A percentile compares a stretch with the other conserved stretches of the same genome.
Evolutionary conservation across 2,888 invertebrate species (phyloP).

Genomic region (Nasonia oneida): DNA sequence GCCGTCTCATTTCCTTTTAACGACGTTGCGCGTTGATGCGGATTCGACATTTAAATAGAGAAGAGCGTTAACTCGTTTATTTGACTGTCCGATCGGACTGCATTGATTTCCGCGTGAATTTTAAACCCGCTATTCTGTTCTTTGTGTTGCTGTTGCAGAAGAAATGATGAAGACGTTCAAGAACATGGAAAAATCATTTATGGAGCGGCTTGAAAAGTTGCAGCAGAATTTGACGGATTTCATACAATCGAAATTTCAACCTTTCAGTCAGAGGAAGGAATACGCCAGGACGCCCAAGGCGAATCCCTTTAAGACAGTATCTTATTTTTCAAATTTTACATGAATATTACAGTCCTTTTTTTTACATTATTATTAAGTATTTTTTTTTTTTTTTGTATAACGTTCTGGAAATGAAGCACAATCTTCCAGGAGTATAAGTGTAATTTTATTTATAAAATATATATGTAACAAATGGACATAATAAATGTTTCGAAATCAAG

Average conservation of each 20-base stretch:
- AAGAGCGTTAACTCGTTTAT: background rate
- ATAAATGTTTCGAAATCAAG: conserved; percentile 6
- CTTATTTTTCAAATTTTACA: conserved; percentile 44
- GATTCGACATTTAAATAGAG: background rate
- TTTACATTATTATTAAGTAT: too few species aligned
- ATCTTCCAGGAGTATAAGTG: conserved; percentile 19
- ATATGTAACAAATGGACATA: conserved; percentile 27
- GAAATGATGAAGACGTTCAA: conserved; percentile 68
- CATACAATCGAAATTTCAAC: conserved; percentile 33
- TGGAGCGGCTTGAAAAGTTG: conserved; percentile 66
- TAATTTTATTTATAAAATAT: conserved; percentile 46
- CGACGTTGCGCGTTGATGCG: background rate
- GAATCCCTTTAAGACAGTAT: conserved; percentile 50
- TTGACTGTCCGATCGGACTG: background rate
- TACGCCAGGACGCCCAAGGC: conserved; percentile 19
- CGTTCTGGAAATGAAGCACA: background rate
- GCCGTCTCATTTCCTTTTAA: background rate
- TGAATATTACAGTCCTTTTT: background rate
- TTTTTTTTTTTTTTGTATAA: background rate
- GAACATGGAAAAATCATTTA: conserved; percentile 67
- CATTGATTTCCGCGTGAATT: background rate
- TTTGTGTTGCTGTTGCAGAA: conserved; percentile 65
- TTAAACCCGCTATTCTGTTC: background rate
- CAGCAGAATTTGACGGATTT: conserved; percentile 58
- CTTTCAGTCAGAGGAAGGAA: conserved; percentile 12